Conservation (phyloP, 2,797 vertebrate species). For the Eospalax fontanierii region DNA sequence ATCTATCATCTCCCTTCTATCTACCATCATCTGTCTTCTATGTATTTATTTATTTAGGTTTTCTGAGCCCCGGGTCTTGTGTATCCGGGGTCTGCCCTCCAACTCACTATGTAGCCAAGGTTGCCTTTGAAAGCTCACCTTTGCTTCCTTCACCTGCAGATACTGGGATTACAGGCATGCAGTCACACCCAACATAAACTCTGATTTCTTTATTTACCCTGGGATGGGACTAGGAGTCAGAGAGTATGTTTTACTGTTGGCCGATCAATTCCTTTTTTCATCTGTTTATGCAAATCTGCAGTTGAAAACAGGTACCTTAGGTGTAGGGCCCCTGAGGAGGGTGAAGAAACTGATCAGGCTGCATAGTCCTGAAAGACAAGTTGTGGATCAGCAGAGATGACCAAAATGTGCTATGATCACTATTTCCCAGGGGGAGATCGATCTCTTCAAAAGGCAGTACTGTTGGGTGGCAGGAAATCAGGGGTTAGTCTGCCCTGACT, state of each 20-base stretch:
- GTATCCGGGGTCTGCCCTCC: not conserved
- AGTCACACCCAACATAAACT: not conserved
- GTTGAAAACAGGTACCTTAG: not conserved
- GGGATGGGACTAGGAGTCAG: not conserved
- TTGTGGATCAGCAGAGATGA: not conserved
- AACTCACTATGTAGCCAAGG: not conserved
- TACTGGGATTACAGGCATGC: not conserved
- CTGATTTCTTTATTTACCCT: not conserved
- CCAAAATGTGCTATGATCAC: not conserved
- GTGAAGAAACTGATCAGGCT: not conserved
- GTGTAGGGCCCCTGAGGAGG: not conserved
- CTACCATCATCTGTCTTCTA: too few relatives aligned
- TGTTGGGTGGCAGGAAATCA: not conserved
- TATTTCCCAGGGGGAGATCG: not conserved
- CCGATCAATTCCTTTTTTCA: not conserved
- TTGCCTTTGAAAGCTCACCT: not conserved
- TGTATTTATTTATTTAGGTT: not conserved
- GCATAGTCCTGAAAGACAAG: not conserved
- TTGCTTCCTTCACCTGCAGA: too few relatives aligned
- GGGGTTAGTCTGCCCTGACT: not conserved
- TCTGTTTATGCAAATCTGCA: slow-evolving; percentile 15
- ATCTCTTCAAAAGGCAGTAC: not conserved
- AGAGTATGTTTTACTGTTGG: not conserved
- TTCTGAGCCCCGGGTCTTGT: not conserved
- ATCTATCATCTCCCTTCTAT: too few relatives aligned